Percentiles rank a stretch among this genome's conserved stretches.
These are phyloP conservation scores for Laupala kohalensis DNA, from an alignment of 1,140 invertebrate species.

Conservation along the genomic window DNA sequence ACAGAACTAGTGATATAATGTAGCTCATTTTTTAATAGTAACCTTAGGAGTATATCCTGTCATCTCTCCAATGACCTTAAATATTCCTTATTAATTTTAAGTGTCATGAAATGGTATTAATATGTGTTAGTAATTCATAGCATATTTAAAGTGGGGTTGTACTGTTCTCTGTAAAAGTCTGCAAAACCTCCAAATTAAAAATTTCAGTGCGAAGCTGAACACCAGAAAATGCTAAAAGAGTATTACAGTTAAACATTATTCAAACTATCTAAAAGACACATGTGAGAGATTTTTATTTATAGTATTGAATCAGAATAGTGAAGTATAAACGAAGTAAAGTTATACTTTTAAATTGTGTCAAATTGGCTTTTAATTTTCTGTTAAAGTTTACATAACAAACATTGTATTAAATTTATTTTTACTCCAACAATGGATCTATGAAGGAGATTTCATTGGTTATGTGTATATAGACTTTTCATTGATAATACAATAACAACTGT, in stretches of 20 bases:
- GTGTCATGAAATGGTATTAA: too few relatives aligned
- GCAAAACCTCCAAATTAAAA: background rate
- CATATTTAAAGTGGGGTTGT: too few relatives aligned
- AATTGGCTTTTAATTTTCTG: background rate
- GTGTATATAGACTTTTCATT: background rate
- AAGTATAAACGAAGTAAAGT: background rate
- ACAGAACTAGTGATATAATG: background rate
- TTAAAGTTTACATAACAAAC: background rate
- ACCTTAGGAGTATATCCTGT: too few relatives aligned
- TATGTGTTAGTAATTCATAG: too few relatives aligned
- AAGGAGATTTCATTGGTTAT: background rate
- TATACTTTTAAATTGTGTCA: background rate
- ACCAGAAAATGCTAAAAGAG: background rate
- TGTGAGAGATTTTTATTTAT: background rate
- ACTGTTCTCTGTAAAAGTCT: too few relatives aligned
- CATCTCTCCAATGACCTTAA: too few relatives aligned
- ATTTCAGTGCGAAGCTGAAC: background rate
- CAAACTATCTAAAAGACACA: background rate
- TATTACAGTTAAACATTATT: background rate
- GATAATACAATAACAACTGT: background rate
- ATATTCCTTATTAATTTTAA: too few relatives aligned
- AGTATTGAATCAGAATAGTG: background rate
- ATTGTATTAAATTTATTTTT: background rate
- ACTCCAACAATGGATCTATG: background rate
- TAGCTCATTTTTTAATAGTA: background rate